These are phyloP conservation scores for Meganola albula DNA, from an alignment of 2,888 invertebrate genomes.

Conservation along the genomic window DNA sequence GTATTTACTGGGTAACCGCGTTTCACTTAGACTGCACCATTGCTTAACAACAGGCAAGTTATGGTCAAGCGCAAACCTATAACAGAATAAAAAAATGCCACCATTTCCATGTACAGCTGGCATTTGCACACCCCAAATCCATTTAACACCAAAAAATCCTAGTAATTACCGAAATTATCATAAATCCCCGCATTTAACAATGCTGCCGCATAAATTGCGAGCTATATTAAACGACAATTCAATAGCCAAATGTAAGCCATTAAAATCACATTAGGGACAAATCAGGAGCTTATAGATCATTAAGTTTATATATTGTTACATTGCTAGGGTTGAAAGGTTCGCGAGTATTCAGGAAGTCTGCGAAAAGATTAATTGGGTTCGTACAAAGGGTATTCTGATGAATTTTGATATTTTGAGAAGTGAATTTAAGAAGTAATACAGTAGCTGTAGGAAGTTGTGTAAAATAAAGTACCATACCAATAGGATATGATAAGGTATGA, in stretches of 20 bases:
- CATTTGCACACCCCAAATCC: constrained; percentile 1
- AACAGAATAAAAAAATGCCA: no score
- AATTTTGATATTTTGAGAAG: no score
- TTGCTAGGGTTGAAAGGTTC: constrained; percentile 26
- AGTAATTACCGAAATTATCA: constrained; percentile 21
- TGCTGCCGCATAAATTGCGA: constrained; percentile 46
- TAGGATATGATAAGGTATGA: no score
- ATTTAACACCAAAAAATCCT: constrained; percentile 7
- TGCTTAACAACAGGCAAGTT: no score
- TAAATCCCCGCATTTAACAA: constrained; percentile 28
- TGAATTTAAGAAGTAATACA: no score
- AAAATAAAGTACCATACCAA: no score
- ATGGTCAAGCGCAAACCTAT: no score
- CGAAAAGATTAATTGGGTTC: constrained; percentile 12
- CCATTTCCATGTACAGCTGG: no score
- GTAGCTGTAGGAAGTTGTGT: no score
- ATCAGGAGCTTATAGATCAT: constrained; percentile 63
- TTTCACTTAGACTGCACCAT: no score
- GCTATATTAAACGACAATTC: constrained; percentile 61
- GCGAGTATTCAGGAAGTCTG: constrained; percentile 19
- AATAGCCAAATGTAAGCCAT: constrained; percentile 65
- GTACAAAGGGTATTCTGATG: no score
- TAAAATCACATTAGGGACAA: constrained; percentile 67
- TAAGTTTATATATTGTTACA: constrained; percentile 53
- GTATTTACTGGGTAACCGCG: no score